Evolutionary conservation across 2,888 invertebrate species (phyloP).

Genomic region (Phyto melanocephala): DNA sequence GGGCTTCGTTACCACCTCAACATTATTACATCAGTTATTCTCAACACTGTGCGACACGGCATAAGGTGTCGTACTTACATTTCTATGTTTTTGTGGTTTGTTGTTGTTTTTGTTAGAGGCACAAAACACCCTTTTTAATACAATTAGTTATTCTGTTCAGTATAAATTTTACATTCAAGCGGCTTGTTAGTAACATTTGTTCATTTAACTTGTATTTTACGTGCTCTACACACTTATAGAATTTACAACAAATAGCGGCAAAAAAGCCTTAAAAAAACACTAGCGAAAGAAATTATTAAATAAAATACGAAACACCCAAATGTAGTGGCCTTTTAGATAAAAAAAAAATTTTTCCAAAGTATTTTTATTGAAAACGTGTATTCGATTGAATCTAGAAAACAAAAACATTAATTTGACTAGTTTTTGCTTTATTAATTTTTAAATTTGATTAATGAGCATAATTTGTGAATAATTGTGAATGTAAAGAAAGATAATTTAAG

Average conservation of each 20-base stretch:
- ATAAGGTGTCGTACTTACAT: conserved; percentile 48
- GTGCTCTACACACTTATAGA: not conserved
- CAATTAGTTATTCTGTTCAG: conserved; percentile 62
- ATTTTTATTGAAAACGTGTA: too few species aligned
- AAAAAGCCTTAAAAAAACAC: not conserved
- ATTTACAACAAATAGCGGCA: not conserved
- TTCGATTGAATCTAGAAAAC: too few species aligned
- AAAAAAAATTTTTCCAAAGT: too few species aligned
- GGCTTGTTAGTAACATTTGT: conserved; percentile 60
- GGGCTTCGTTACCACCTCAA: not conserved
- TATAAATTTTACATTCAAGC: conserved; percentile 57
- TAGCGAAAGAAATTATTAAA: conserved; percentile 1
- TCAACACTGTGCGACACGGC: conserved; percentile 45
- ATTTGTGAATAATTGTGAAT: conserved; percentile 24
- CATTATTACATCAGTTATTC: conserved; percentile 25
- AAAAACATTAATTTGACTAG: not conserved
- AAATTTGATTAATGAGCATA: conserved; percentile 30
- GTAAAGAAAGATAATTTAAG: conserved; percentile 19
- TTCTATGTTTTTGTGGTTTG: conserved; percentile 1
- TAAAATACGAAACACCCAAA: not conserved
- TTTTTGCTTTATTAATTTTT: not conserved
- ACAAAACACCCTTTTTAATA: conserved; percentile 61
- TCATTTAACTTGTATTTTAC: conserved; percentile 51
- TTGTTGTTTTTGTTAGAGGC: not conserved
- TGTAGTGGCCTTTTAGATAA: conserved; percentile 5